Evolutionary conservation across 92 coral and sea anemone genomes (phyloP).

Genomic region (Epizoanthus stellaris): DNA sequence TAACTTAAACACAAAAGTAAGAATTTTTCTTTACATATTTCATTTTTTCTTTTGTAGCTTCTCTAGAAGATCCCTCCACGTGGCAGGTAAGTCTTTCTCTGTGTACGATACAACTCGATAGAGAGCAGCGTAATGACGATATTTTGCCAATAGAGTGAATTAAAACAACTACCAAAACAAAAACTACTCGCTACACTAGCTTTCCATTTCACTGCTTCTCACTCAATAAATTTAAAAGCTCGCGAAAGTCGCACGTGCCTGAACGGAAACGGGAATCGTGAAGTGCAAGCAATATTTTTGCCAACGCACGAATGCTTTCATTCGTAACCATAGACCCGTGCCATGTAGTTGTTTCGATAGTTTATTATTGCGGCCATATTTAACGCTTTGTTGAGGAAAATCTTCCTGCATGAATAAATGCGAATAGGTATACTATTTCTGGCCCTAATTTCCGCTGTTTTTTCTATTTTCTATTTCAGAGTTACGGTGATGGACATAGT

Average conservation of each 20-base stretch:
- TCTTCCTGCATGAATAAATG: constrained; percentile 36
- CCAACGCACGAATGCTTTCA: constrained; percentile 31
- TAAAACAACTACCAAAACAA: constrained; percentile 38
- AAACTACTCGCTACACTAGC: constrained; percentile 9
- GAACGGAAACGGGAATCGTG: constrained; percentile 71
- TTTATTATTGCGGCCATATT: constrained; percentile 13
- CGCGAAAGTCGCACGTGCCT: constrained; percentile 71
- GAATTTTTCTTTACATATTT: constrained; percentile 56
- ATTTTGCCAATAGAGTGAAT: constrained; percentile 42
- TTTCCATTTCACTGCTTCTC: constrained; percentile 48
- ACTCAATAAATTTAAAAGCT: constrained; percentile 42
- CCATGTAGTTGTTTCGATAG: not conserved
- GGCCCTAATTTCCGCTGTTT: constrained; percentile 28
- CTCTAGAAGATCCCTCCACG: constrained; percentile 96
- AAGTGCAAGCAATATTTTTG: constrained; percentile 34
- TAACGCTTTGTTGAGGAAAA: constrained; percentile 16
- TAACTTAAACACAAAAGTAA: constrained; percentile 57
- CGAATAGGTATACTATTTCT: constrained; percentile 27
- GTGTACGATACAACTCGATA: constrained; percentile 39
- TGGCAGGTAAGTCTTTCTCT: constrained; percentile 79
- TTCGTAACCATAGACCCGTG: constrained; percentile 34
- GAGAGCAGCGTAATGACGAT: constrained; percentile 30
- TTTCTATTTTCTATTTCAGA: constrained; percentile 41
- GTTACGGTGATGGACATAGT: constrained; percentile 78
- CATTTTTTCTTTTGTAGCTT: constrained; percentile 97